Conservation (phyloP, 1,140 invertebrate genomes). For the Teleogryllus occipitalis region DNA sequence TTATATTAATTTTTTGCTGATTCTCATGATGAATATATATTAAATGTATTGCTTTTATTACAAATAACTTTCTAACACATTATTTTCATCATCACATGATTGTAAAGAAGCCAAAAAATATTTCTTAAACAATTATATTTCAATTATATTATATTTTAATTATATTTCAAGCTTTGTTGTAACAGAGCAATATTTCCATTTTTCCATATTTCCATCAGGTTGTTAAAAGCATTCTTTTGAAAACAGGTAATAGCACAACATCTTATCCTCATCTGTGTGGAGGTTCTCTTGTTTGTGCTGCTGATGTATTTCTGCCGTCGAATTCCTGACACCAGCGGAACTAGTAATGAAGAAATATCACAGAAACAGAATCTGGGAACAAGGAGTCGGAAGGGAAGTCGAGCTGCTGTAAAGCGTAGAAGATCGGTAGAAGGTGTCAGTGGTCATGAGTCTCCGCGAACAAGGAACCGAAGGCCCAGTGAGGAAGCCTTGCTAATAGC, state of each 20-base stretch:
- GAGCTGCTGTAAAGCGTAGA: conserved; percentile 18
- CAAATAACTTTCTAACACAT: too few relatives aligned
- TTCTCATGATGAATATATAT: too few relatives aligned
- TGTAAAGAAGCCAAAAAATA: too few relatives aligned
- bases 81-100: too few relatives aligned
- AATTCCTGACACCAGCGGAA: conserved; percentile 23
- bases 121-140: too few relatives aligned
- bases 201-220: too few relatives aligned
- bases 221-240: too few relatives aligned
- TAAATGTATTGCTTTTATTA: too few relatives aligned
- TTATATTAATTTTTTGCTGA: too few relatives aligned
- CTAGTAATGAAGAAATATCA: background rate
- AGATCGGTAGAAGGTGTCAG: conserved; percentile 26
- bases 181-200: too few relatives aligned
- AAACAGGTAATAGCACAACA: conserved; percentile 43
- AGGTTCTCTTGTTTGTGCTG: conserved; percentile 42
- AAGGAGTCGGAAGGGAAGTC: conserved; percentile 14
- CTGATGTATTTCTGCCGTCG: conserved; percentile 41
- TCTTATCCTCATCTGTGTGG: conserved; percentile 41
- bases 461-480: conserved; percentile 56
- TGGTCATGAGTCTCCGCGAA: conserved; percentile 26
- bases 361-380: conserved; percentile 16
- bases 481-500: conserved; percentile 66
- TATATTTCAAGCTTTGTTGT: too few relatives aligned
- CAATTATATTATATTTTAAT: too few relatives aligned